Conservation (phyloP, 1,140 invertebrate species). For the Rhagoletis zephyria region DNA sequence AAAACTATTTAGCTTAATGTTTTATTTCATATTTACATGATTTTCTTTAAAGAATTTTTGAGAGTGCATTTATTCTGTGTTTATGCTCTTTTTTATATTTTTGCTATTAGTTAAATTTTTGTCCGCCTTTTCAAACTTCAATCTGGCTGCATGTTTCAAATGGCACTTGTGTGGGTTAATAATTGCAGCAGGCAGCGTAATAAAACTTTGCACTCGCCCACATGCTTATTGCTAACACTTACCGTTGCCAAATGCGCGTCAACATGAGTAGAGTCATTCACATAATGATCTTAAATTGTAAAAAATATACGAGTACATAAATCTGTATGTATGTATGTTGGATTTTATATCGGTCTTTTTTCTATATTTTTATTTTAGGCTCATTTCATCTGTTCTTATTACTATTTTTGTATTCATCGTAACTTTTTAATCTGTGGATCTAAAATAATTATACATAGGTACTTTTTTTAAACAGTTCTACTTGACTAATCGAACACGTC, state of each 20-base stretch:
- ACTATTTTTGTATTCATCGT: too few species aligned
- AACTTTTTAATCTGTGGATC: too few species aligned
- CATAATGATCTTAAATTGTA: background rate
- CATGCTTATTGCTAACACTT: constrained; percentile 14
- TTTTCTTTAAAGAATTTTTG: too few species aligned
- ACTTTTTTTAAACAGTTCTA: too few species aligned
- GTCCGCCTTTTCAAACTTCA: too few species aligned
- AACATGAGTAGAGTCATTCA: constrained; percentile 7
- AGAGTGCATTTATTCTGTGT: background rate
- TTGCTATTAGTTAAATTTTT: background rate
- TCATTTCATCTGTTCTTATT: too few species aligned
- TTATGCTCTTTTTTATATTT: background rate
- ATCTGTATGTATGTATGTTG: background rate
- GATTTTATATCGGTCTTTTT: background rate
- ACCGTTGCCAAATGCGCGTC: background rate
- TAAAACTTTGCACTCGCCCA: background rate
- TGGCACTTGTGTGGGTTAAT: background rate
- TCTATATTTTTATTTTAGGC: too few species aligned
- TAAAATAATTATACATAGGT: too few species aligned
- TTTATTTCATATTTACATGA: background rate
- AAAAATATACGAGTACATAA: background rate
- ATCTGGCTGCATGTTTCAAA: background rate
- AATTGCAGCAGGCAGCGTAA: background rate
- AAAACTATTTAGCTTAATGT: too few species aligned
- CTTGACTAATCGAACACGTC: too few species aligned